Percentiles rank a stretch among this genome's conserved stretches.
phyloP scores from a whole-genome alignment of 2,888 invertebrate species.

The Masnerella sp. region DNA sequence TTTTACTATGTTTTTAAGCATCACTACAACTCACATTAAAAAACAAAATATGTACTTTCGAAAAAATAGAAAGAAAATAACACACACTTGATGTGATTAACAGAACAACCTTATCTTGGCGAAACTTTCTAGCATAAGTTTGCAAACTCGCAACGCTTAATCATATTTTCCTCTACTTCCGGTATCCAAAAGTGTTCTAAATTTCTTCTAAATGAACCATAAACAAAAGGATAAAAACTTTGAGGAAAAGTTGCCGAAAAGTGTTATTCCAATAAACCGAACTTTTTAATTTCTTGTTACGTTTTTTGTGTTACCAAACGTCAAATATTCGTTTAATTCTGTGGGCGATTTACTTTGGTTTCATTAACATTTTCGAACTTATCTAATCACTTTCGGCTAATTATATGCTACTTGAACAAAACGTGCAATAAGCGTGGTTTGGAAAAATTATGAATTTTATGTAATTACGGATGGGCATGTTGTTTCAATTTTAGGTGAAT shows the following conservation, averaged over 20 bases:
- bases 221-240: slow-evolving; percentile 46
- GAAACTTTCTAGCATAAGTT: slow-evolving; percentile 49
- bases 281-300: no score
- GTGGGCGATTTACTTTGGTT: background rate
- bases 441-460: slow-evolving; percentile 1
- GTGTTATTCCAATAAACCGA: background rate
- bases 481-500: background rate
- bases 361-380: slow-evolving; percentile 9
- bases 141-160: slow-evolving; percentile 19
- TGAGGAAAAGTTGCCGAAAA: background rate
- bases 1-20: no score
- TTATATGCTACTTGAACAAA: slow-evolving; percentile 12
- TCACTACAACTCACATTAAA: background rate
- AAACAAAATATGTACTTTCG: slow-evolving; percentile 6
- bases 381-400: slow-evolving; percentile 26
- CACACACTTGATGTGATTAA: no score
- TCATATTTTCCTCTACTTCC: slow-evolving; percentile 40
- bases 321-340: background rate
- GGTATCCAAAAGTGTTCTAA: slow-evolving; percentile 37
- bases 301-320: no score
- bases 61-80: no score
- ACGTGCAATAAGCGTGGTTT: background rate
- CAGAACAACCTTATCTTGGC: slow-evolving; percentile 27
- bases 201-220: slow-evolving; percentile 39
- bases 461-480: background rate